Percentiles rank a stretch among this genome's conserved stretches.
Conservation (phyloP, 2,113 vertebrate species). For the Ranitomeya variabilis region DNA sequence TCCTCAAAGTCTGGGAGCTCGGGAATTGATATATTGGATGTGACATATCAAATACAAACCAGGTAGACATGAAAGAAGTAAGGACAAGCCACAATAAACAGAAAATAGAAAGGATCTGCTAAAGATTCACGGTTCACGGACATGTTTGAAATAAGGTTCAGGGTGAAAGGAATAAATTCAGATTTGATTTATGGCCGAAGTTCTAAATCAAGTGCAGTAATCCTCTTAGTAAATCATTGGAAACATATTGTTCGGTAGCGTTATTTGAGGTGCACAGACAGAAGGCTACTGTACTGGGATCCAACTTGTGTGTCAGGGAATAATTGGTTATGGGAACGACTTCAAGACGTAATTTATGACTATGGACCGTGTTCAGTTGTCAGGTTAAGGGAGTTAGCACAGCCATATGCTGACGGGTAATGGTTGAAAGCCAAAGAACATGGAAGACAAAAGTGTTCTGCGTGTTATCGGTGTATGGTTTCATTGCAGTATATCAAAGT, state of each 20-base stretch:
- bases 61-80: constrained; percentile 14
- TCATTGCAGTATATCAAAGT: neutral
- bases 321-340: constrained; percentile 23
- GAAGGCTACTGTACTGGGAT: constrained; percentile 9
- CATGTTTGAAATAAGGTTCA: neutral
- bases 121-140: constrained; percentile 39
- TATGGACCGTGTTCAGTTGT: constrained; percentile 14
- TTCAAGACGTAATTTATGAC: constrained; percentile 29
- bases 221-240: constrained; percentile 39
- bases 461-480: neutral
- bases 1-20: constrained; percentile 7
- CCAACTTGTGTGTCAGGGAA: constrained; percentile 39
- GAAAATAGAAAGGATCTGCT: constrained; percentile 15
- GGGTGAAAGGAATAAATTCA: neutral
- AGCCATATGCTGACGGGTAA: neutral
- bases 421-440: constrained; percentile 24
- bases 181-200: constrained; percentile 29
- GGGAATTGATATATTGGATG: constrained; percentile 28
- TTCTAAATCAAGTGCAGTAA: constrained; percentile 45
- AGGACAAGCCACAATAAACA: neutral
- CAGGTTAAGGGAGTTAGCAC: constrained; percentile 7
- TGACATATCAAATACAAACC: constrained; percentile 44
- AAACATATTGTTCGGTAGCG: constrained; percentile 41
- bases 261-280: neutral
- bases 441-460: neutral